These are phyloP conservation scores for Tetragnatha montana DNA, from an alignment of 2,888 invertebrate genomes.

Conservation along the genomic window DNA sequence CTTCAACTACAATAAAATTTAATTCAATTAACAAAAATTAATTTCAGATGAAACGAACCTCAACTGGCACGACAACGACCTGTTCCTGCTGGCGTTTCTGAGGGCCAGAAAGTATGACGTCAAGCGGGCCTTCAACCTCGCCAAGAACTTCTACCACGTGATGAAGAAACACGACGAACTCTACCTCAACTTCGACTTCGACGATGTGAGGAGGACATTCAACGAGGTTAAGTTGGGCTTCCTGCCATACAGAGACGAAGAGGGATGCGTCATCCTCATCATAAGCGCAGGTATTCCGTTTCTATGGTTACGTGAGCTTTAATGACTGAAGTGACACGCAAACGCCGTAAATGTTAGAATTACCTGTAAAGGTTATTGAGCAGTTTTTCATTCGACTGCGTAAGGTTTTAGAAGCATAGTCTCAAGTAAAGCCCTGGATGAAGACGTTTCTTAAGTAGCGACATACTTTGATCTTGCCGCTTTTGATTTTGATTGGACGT, in stretches of 20 bases:
- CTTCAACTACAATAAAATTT: background rate
- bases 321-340: no score
- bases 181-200: slow-evolving; percentile 74
- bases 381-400: no score
- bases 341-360: no score
- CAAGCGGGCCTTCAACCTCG: slow-evolving; percentile 86
- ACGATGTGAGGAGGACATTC: slow-evolving; percentile 74
- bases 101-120: slow-evolving; percentile 93
- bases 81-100: slow-evolving; percentile 86
- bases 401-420: no score
- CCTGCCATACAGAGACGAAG: slow-evolving; percentile 73
- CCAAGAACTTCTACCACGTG: slow-evolving; percentile 77
- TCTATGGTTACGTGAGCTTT: background rate
- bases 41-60: slow-evolving; percentile 73
- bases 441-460: no score
- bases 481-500: no score
- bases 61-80: slow-evolving; percentile 80
- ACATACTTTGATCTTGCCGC: no score
- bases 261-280: slow-evolving; percentile 73
- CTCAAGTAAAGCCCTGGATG: no score
- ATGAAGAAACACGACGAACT: slow-evolving; percentile 74
- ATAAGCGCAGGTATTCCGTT: slow-evolving; percentile 71
- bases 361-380: no score
- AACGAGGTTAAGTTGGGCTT: slow-evolving; percentile 74
- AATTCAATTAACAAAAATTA: background rate